Evolutionary conservation across 2,888 invertebrate species (phyloP), one percentile per base, ranked within the genome.

Genomic region (Synanthedon tipuliformis): DNA sequence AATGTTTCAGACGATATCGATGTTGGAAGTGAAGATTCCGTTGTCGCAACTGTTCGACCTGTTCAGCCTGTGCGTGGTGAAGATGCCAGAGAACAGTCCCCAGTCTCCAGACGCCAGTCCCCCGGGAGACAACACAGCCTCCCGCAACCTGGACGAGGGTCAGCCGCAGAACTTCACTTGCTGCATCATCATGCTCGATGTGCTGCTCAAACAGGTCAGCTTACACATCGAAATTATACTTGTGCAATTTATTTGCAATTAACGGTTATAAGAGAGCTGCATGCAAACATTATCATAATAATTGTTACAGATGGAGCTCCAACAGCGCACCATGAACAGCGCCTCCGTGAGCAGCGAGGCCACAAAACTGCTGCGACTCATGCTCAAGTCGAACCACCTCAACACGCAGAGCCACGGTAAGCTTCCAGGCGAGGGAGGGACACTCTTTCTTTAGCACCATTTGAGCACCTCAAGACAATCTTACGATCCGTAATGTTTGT

Each of bases 161-260:
- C 92, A 92, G 67, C 93, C 93, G 54, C 92, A 93, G 59, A 95
- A 96, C 75, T 88, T 98, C n/a, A 95, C 95, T 0, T 98, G 98
- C 71, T 98, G 97, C 74, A 96, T 98, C 60, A 90, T 98, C 45
- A 98, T 99, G 97, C 86, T 99, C 58, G 99, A 99, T 72, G 94
- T 98, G 61, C 84, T 98, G 51, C 86, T 98, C 12, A 97, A 97
- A 85, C 99, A 99, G 90, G 95, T 94, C 59, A 27, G 11, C 16
- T 13, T 48, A 41, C 2, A 51, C 4, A 40, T 48, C 10, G 13
- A 52, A 10, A n/a, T 51, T 12, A n/a, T n/a, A n/a, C n/a, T n/a
- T n/a, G n/a, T n/a, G n/a, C n/a, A n/a, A n/a, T n/a, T n/a, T n/a
- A n/a, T n/a, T n/a, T n/a, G n/a, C n/a, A n/a, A n/a, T n/a, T n/a